Evolutionary conservation across 1,140 invertebrate genomes (phyloP).

Genomic region (Trachymyrmex septentrionalis): DNA sequence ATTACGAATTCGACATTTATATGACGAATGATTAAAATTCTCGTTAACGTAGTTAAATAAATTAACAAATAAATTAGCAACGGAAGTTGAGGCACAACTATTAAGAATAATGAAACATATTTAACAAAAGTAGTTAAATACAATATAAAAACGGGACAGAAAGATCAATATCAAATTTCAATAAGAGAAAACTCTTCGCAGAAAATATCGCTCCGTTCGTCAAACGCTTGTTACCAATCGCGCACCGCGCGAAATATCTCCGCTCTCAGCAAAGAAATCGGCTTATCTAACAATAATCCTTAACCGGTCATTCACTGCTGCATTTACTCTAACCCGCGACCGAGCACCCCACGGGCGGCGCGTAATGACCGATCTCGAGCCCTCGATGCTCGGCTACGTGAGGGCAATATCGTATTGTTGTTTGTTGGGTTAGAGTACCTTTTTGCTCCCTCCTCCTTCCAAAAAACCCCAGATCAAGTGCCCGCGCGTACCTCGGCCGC

Average conservation of each 20-base stretch:
- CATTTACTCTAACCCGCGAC: constrained; percentile 35
- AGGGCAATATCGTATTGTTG: constrained; percentile 83
- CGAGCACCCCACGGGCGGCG: constrained; percentile 52
- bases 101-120: not conserved
- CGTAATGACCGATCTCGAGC: constrained; percentile 79
- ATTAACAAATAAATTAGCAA: too few species aligned
- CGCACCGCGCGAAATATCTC: constrained; percentile 10
- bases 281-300: constrained; percentile 44
- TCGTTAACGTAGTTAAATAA: too few species aligned
- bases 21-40: too few species aligned
- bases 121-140: not conserved
- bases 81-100: not conserved
- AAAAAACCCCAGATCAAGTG: constrained; percentile 80
- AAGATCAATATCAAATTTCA: constrained; percentile 7
- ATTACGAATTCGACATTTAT: too few species aligned
- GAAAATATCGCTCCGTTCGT: not conserved
- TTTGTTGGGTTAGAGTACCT: constrained; percentile 81
- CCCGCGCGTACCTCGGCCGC: constrained; percentile 65
- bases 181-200: not conserved
- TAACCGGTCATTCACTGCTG: constrained; percentile 47
- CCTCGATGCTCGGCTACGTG: constrained; percentile 76
- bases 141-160: too few species aligned
- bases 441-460: constrained; percentile 70
- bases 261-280: constrained; percentile 19
- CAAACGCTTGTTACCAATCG: not conserved